Base-by-base conservation (phyloP, 2,888 invertebrate genomes). In the Prostheceraeus crozeri region DNA sequence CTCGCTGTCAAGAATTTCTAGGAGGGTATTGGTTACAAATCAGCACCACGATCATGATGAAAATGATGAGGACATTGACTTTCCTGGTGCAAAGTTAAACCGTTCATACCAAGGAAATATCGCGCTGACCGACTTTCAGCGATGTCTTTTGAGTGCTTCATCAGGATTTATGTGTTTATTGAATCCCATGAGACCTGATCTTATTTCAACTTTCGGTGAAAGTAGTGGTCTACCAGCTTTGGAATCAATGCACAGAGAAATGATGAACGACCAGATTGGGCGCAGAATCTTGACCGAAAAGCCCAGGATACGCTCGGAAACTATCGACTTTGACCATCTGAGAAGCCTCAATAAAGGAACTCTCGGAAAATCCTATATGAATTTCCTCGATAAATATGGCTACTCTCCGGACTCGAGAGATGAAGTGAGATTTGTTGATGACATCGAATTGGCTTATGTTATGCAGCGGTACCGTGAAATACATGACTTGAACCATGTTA, bases 391-490 rank as follows among this genome's bases (percentile, higher is more conserved):
- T 60, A 81, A 82, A 62, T 88, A 93, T 78, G 83, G 86, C 67
- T 90, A 96, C 1, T 87, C 87, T 3, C 93, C 98, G 0, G 96
- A 98, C 79, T 85, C 87, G 30, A 81, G 98, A 64, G 80, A 85
- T 65, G 83, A 85, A 14, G 94, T 98, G 0, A 85, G 86, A 69
- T 98, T 93, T 77, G 83, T 99, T 51, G 84, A 88, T 65, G 87
- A 96, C 75, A 78, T 83, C 1, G 85, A 91, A 64, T 77, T 91
- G 67, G 90, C 91, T 2, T 98, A 94, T 78, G 85, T 96, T 46
- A 90, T 99, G 85, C 89, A 91, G 76, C 81, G 98, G 57, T 99
- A 99, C 74, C 83, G 98, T 65, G 94, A 98, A 79, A 85, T 87
- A 6, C 98, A 98, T 76, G 98, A 98, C 79, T 81, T 98, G 65